Evolutionary conservation across 2,888 invertebrate species (phyloP).

Genomic region (Neoascia interrupta): DNA sequence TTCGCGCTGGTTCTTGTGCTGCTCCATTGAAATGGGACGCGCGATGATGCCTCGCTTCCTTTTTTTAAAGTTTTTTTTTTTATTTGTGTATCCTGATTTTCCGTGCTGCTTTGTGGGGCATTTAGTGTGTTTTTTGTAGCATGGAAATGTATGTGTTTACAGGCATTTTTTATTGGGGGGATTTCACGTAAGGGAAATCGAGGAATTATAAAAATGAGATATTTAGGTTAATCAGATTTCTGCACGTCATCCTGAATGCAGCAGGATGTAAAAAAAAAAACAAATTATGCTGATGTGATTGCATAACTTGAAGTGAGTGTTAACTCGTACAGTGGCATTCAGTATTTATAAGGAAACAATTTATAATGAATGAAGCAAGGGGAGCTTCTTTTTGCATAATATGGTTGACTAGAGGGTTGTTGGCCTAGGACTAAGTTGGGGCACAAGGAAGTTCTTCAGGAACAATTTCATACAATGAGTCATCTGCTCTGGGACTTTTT

Average conservation of each 20-base stretch:
- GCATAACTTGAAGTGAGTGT: constrained; percentile 35
- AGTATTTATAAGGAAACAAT: background rate
- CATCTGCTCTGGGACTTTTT: no score
- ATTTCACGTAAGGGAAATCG: constrained; percentile 39
- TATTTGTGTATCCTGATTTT: constrained; percentile 31
- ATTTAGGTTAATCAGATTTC: constrained; percentile 70
- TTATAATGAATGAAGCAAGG: background rate
- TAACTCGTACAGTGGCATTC: constrained; percentile 5
- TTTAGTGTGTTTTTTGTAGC: constrained; percentile 55
- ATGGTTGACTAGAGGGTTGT: background rate
- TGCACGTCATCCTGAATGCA: constrained; percentile 55
- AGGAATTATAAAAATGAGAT: constrained; percentile 53
- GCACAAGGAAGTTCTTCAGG: no score
- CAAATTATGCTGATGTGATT: constrained; percentile 57
- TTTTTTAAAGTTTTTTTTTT: background rate
- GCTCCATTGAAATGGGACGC: constrained; percentile 46
- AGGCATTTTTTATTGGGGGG: constrained; percentile 58
- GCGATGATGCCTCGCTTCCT: constrained; percentile 19
- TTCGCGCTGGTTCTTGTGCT: constrained; percentile 63
- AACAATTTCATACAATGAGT: no score
- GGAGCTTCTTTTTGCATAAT: background rate
- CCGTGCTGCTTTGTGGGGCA: no score
- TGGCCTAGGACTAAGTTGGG: background rate
- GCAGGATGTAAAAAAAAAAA: constrained; percentile 44
- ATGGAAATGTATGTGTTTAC: constrained; percentile 65